phyloP scores from a whole-genome alignment of 2,888 invertebrate genomes.

The Drosophila colorata region DNA sequence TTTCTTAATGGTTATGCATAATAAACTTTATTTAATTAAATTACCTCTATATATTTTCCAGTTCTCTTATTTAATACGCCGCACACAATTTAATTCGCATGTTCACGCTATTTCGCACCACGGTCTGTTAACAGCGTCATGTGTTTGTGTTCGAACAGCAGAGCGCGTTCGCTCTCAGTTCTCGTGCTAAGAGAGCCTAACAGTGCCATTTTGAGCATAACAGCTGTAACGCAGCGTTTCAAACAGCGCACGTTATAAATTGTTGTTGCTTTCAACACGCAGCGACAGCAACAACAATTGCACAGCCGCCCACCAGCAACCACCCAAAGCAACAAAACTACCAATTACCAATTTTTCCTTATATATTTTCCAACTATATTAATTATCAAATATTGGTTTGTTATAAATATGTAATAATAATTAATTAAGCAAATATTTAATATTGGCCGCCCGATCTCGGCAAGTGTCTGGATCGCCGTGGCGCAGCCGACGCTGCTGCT shows the following conservation, averaged over 20 bases:
- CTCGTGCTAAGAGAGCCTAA: slow-evolving; percentile 32
- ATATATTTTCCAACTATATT: not conserved
- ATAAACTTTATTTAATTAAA: not conserved
- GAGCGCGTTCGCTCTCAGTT: slow-evolving; percentile 20
- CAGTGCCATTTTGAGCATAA: slow-evolving; percentile 51
- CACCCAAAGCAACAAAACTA: slow-evolving; percentile 8
- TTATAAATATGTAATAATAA: slow-evolving; percentile 5
- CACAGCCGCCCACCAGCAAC: slow-evolving; percentile 1
- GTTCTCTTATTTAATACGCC: not conserved
- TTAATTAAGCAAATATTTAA: slow-evolving; percentile 12
- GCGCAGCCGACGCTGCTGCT: slow-evolving; percentile 11
- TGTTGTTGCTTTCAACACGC: slow-evolving; percentile 14
- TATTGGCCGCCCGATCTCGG: slow-evolving; percentile 29
- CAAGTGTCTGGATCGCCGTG: slow-evolving; percentile 18
- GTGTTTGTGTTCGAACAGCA: slow-evolving; percentile 11
- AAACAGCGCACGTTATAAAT: slow-evolving; percentile 31
- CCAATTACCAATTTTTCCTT: not conserved
- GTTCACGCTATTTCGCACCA: slow-evolving; percentile 33
- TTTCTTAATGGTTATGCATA: too few species aligned
- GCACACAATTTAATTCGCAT: not conserved
- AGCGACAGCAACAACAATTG: slow-evolving; percentile 5
- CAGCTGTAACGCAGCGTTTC: slow-evolving; percentile 29
- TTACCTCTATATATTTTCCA: not conserved
- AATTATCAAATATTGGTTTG: slow-evolving; percentile 1
- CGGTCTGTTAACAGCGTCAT: slow-evolving; percentile 35